phyloP scores from a whole-genome alignment of 2,113 vertebrate genomes.

The Saccopteryx leptura region DNA sequence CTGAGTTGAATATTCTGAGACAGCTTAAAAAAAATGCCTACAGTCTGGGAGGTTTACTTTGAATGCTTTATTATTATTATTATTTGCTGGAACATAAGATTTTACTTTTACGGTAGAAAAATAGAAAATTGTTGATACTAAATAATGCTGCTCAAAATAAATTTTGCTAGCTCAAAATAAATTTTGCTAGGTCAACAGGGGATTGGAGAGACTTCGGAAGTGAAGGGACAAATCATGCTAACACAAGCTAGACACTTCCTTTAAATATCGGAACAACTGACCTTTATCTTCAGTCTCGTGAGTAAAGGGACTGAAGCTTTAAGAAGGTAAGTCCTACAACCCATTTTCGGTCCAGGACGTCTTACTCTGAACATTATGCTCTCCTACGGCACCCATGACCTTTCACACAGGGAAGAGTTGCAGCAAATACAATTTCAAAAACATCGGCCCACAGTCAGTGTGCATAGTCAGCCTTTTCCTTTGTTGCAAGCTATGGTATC shows the following conservation, averaged over 20 bases:
- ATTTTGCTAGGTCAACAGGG: neutral
- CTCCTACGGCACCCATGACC: neutral
- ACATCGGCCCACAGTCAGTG: too few relatives aligned
- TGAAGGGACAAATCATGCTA: neutral
- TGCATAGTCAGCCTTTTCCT: rapidly evolving
- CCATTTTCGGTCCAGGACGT: neutral
- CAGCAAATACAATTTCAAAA: neutral
- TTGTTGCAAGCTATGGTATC: neutral
- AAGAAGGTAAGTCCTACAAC: neutral
- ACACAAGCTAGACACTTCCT: neutral
- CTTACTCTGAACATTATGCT: neutral
- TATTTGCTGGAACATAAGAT: neutral
- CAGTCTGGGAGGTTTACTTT: conserved; percentile 11
- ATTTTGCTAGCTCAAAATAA: neutral
- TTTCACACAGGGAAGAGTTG: neutral
- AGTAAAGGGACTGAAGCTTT: neutral
- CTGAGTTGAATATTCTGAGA: conserved; percentile 44
- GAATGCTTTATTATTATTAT: conserved; percentile 5
- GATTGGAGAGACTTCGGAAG: neutral
- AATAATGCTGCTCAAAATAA: neutral
- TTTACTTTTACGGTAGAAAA: neutral
- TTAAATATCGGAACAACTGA: neutral
- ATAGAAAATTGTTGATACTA: neutral
- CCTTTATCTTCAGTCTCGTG: neutral
- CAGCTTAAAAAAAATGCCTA: neutral